Conservation (phyloP, 2,797 vertebrate genomes). For the Mormyrops boulengeri region DNA sequence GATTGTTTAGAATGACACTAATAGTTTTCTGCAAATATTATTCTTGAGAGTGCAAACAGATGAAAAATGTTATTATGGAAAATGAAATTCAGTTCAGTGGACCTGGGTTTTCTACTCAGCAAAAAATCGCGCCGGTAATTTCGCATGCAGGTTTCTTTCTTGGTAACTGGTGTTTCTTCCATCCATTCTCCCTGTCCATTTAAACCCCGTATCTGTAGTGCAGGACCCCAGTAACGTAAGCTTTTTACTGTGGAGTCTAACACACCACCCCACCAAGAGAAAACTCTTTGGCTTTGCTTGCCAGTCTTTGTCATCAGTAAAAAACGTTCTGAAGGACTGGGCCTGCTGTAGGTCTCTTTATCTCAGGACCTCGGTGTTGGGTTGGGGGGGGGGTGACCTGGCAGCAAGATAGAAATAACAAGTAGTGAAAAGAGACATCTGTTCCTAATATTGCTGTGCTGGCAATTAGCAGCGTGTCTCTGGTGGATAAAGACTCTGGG, state of each 20-base stretch:
- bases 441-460: constrained; percentile 55
- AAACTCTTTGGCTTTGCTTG: not conserved
- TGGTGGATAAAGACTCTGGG: constrained; percentile 50
- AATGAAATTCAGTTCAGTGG: not conserved
- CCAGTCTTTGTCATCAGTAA: not conserved
- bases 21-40: constrained; percentile 4
- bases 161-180: not conserved
- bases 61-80: not conserved
- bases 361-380: not conserved
- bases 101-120: not conserved
- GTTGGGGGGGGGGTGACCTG: constrained; percentile 10
- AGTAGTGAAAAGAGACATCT: constrained; percentile 31
- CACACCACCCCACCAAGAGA: not conserved
- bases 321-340: not conserved
- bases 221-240: not conserved
- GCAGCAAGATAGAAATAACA: constrained; percentile 25
- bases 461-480: constrained; percentile 46
- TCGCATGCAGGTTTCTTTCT: not conserved
- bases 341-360: not conserved
- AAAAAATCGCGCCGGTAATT: not conserved
- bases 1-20: not conserved
- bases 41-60: not conserved
- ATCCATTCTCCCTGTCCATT: not conserved
- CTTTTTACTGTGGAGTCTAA: not conserved
- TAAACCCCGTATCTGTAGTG: not conserved